phyloP scores from a whole-genome alignment of 2,113 vertebrate genomes.

The Microtus oregoni region DNA sequence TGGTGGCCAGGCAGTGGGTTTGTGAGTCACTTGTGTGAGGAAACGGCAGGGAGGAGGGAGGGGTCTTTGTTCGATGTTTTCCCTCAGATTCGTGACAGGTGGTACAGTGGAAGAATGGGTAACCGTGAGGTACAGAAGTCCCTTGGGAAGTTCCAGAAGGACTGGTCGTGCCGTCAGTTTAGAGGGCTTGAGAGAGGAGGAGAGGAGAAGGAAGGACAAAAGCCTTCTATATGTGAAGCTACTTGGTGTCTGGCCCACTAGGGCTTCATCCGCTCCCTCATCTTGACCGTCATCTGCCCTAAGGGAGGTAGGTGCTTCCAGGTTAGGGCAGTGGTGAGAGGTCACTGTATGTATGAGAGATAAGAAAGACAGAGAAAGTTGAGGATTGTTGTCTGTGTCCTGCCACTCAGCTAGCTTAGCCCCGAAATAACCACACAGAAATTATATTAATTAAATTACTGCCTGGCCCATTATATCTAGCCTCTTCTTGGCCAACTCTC shows the following conservation, averaged over 20 bases:
- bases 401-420: no score
- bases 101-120: background rate
- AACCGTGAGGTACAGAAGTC: fast-evolving
- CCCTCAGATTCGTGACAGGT: background rate
- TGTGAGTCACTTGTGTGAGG: background rate
- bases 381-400: background rate
- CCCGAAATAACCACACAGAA: no score
- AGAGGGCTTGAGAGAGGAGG: background rate
- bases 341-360: background rate
- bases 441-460: no score
- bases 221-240: fast-evolving
- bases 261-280: background rate
- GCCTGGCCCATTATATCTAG: no score
- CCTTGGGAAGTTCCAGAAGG: background rate
- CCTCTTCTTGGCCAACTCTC: no score
- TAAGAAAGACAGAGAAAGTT: background rate
- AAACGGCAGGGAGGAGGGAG: background rate
- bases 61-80: background rate
- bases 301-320: background rate
- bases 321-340: no score
- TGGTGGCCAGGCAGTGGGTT: fast-evolving
- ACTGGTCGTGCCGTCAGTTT: background rate
- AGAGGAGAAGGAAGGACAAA: background rate
- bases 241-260: background rate
- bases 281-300: fast-evolving